These are phyloP conservation scores for Menidia beryllina DNA, from an alignment of 2,113 vertebrate genomes.

Conservation along the genomic window DNA sequence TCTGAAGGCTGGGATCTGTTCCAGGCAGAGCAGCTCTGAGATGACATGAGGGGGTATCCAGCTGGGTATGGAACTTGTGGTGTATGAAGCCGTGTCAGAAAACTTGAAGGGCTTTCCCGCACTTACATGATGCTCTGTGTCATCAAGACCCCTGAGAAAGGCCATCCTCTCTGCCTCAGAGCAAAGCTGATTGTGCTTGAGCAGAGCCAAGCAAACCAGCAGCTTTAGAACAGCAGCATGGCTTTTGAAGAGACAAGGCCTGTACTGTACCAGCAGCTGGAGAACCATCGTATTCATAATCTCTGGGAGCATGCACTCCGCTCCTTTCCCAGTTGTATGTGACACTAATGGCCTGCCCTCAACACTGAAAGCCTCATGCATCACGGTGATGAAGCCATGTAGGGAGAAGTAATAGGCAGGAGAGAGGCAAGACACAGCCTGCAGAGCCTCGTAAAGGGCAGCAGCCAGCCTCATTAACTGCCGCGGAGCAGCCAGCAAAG, in stretches of 20 bases:
- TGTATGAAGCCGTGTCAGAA: neutral
- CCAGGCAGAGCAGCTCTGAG: constrained; percentile 77
- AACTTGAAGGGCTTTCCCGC: neutral
- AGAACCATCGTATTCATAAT: constrained; percentile 70
- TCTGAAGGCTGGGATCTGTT: constrained; percentile 78
- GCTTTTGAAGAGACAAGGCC: constrained; percentile 71
- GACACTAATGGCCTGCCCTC: constrained; percentile 28
- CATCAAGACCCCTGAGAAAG: constrained; percentile 79
- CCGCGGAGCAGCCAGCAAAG: constrained; percentile 54
- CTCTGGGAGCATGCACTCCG: constrained; percentile 62
- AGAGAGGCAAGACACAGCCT: constrained; percentile 80
- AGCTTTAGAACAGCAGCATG: constrained; percentile 76
- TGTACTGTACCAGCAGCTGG: constrained; percentile 74
- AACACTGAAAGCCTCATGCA: constrained; percentile 61
- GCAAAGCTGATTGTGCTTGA: constrained; percentile 65
- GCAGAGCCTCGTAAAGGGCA: constrained; percentile 77
- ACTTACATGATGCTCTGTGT: constrained; percentile 4
- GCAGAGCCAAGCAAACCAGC: constrained; percentile 78
- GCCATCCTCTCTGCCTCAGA: constrained; percentile 75
- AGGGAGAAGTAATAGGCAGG: constrained; percentile 81
- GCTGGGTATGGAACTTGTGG: constrained; percentile 53
- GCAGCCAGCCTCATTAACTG: constrained; percentile 64
- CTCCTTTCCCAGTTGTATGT: constrained; percentile 20
- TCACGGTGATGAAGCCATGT: constrained; percentile 61
- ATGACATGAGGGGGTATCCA: constrained; percentile 79